A percentile compares a stretch with the other conserved stretches of the same genome.
Evolutionary conservation across 1,140 invertebrate genomes (phyloP).

Genomic region (Monochamus saltuarius): DNA sequence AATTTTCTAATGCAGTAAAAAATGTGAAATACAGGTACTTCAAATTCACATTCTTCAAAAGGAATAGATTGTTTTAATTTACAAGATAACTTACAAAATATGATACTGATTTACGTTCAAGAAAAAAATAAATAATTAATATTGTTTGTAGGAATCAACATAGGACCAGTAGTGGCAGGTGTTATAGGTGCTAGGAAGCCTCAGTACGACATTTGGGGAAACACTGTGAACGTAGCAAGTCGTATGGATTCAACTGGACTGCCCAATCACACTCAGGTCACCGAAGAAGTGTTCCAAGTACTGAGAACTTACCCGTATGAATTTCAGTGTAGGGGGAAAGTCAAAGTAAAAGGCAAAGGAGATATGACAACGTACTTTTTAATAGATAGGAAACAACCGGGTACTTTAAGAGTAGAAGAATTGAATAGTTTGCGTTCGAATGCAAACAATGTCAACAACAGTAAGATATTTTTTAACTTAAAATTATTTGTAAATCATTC

Average conservation of each 20-base stretch:
- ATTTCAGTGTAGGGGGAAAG: slow-evolving; percentile 79
- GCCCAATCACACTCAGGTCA: slow-evolving; percentile 83
- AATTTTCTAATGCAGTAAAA: too few relatives aligned
- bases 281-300: slow-evolving; percentile 78
- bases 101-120: too few relatives aligned
- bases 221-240: slow-evolving; percentile 92
- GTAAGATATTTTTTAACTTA: slow-evolving; percentile 20
- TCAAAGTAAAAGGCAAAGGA: slow-evolving; percentile 92
- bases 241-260: slow-evolving; percentile 85
- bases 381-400: slow-evolving; percentile 65
- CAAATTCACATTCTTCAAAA: too few relatives aligned
- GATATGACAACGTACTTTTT: slow-evolving; percentile 93
- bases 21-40: too few relatives aligned
- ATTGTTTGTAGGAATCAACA: slow-evolving; percentile 72
- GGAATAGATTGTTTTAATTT: too few relatives aligned
- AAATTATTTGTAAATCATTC: too few relatives aligned
- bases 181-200: slow-evolving; percentile 93
- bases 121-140: too few relatives aligned
- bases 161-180: slow-evolving; percentile 90
- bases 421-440: slow-evolving; percentile 48
- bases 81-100: too few relatives aligned
- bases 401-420: slow-evolving; percentile 59
- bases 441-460: slow-evolving; percentile 29
- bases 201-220: slow-evolving; percentile 96
- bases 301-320: slow-evolving; percentile 72